Conservation (phyloP, 2,113 vertebrate species). For the Malurus elegans region DNA sequence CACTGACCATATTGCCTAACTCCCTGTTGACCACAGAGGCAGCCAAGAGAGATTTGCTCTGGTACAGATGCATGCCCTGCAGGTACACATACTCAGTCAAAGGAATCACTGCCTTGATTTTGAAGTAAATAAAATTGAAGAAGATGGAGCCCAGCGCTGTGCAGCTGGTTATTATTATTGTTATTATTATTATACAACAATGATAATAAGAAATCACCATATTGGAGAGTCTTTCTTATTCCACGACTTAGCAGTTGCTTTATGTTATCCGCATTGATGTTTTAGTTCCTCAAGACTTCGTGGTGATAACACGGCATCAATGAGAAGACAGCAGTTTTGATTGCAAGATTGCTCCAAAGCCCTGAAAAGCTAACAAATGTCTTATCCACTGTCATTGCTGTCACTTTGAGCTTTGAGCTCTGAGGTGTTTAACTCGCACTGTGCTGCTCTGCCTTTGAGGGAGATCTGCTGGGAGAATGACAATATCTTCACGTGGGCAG, state of each 20-base stretch:
- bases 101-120: not conserved
- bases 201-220: not conserved
- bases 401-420: not conserved
- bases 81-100: not conserved
- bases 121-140: not conserved
- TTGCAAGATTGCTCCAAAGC: slow-evolving; percentile 21
- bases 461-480: not conserved
- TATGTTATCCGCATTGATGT: accelerated
- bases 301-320: not conserved
- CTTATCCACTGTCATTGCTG: slow-evolving; percentile 15
- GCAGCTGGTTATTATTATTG: no score
- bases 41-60: not conserved
- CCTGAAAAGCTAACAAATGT: slow-evolving; percentile 17
- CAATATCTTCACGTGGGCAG: not conserved
- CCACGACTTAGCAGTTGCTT: not conserved
- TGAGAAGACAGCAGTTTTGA: slow-evolving; percentile 11
- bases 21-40: not conserved
- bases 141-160: not conserved
- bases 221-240: not conserved
- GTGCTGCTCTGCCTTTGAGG: not conserved
- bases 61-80: not conserved
- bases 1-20: not conserved
- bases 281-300: not conserved
- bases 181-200: not conserved
- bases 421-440: not conserved